Evolutionary conservation across 2,113 vertebrate species (phyloP), one percentile per base, ranked within the genome.

Genomic region (Micronycteris hirsuta): DNA sequence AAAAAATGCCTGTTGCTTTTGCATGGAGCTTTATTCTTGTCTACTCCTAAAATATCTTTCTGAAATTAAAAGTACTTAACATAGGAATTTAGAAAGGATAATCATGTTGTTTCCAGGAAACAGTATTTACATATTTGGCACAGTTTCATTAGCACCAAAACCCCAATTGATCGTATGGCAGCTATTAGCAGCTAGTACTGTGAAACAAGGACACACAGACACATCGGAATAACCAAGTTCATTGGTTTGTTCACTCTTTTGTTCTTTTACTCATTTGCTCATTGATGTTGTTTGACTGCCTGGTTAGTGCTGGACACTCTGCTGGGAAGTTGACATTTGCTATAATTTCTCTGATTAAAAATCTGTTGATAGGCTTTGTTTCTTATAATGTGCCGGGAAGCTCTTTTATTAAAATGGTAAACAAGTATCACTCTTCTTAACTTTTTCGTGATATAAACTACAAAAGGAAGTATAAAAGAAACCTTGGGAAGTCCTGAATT

Each of bases 1-100:
- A 96, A 97, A 97, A 94, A 33, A 58, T 65, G 49, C 24, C 41
- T 85, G 36, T 92, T 84, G 65, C 24, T 92, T 95, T 88, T 97
- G 43, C 74, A 96, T 84, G 43, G 45, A 94, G n/a, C 24, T 77
- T 83, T 95, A 63, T 93, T 86, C 19, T 89, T 84, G 16, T 71
- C 24, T 96, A 36, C 13, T 91, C 56, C 63, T 93, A 93, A 92
- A 61, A 92, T 83, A 76, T n/a, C 52, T 90, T 90, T 87, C 45
- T 91, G 38, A 87, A 95, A 81, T 95, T 68, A 77, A 84, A 90
- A 86, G 52, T n/a, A 82, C 73, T 94, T 91, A 70, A 63, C 22
- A 16, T 85, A 49, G 38, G 12, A 84, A 16, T 63, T 94, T 92
- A 90, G 58, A 95, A 90, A 52, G 54, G 36, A 80, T 83, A 86